Base-by-base conservation (phyloP, 2,888 invertebrate species). In the Drosophila rellima region DNA sequence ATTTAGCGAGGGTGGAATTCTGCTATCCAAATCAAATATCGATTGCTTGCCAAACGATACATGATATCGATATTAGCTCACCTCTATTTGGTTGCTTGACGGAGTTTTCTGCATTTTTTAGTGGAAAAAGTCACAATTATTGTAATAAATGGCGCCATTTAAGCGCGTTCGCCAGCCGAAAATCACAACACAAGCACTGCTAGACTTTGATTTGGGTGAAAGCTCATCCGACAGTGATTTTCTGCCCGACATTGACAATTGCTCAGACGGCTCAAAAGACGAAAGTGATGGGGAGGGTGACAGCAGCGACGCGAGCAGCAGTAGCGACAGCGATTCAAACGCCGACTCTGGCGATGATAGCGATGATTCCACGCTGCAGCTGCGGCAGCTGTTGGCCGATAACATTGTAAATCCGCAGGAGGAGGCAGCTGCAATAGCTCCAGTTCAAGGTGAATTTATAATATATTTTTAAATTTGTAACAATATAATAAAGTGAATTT, bases 211-310 rank as follows among this genome's bases (percentile, higher is more conserved):
- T 93, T 94, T 97, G 67, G 98, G 96, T 37, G 97, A 96, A 66
- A 98, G 98, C 91, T 97, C 97, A 0, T 98, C 98, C 91, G 98
- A 98, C 92, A 98, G 98, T 68, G 98, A 98, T 93, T 98, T 98
- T 93, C 95, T 98, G 59, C 97, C 97, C 66, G 97, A 97, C 47
- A 75, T 75, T 91, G 97, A 97, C 91, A 96, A 96, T 89, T 94
- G 91, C 70, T 92, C 90, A 0, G 92, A 91, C 70, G 90, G 88
- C 15, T 91, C 91, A 6, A 91, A 91, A 74, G 92, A 90, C 51
- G 95, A 95, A 77, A 95, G 96, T 82, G 96, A 96, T 72, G 96
- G 96, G 90, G 89, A 92, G 44, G 89, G 82, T 10, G 83, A 72
- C 48, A 89, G 88, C 56, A 89, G 84, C 50, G 80, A 83, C 57